Evolutionary conservation across 2,888 invertebrate species (phyloP).

Genomic region (Leptopilina myrica): DNA sequence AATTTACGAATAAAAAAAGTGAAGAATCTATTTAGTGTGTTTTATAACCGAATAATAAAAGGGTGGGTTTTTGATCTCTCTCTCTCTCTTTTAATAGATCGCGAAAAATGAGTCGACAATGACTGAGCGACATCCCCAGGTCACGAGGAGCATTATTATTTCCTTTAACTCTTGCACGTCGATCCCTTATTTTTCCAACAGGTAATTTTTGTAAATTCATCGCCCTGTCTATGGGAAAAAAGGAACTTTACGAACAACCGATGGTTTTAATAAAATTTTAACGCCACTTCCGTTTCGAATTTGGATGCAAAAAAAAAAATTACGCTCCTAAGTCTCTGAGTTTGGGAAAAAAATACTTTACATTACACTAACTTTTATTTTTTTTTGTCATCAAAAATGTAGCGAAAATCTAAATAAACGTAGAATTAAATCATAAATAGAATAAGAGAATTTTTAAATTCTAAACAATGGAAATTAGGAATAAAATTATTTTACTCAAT

Average conservation of each 20-base stretch:
- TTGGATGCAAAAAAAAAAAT: background rate
- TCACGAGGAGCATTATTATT: slow-evolving; percentile 22
- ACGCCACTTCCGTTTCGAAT: background rate
- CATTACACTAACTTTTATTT: too few relatives aligned
- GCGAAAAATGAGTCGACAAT: slow-evolving; percentile 40
- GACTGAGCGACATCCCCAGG: slow-evolving; percentile 39
- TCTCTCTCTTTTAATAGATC: slow-evolving; percentile 5
- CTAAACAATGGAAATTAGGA: too few relatives aligned
- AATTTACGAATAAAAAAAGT: background rate
- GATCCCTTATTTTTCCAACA: slow-evolving; percentile 24
- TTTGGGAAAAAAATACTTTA: too few relatives aligned
- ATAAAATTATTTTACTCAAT: too few relatives aligned
- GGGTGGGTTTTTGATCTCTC: background rate
- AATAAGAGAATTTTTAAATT: too few relatives aligned
- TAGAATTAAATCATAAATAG: too few relatives aligned
- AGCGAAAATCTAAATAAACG: too few relatives aligned
- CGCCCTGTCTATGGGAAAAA: slow-evolving; percentile 36
- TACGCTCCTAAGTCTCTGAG: background rate
- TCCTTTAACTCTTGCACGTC: slow-evolving; percentile 20
- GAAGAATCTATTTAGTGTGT: slow-evolving; percentile 32
- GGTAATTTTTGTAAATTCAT: slow-evolving; percentile 41
- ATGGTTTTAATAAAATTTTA: background rate
- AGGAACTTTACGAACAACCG: background rate
- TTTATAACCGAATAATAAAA: background rate
- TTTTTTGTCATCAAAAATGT: too few relatives aligned